Conservation (phyloP, 2,113 vertebrate species). For the Amblyornis subalaris region DNA sequence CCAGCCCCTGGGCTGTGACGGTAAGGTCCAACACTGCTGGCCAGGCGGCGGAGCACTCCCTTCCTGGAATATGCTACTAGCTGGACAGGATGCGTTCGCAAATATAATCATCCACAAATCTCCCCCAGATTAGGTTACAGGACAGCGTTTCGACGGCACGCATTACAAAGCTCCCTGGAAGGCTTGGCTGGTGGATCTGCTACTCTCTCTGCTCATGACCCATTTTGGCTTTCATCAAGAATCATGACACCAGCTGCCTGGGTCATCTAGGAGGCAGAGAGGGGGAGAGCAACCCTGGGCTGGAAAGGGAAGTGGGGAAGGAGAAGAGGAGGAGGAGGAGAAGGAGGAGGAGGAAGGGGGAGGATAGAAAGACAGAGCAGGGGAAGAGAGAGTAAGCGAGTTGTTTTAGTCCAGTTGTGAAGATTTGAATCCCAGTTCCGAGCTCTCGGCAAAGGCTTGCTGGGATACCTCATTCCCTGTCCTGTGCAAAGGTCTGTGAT, state of each 20-base stretch:
- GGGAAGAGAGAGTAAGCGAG: background rate
- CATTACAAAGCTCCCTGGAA: conserved; percentile 39
- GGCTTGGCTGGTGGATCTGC: conserved; percentile 35
- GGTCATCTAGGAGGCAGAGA: conserved; percentile 60
- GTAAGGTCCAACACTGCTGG: background rate
- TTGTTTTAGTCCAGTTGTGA: background rate
- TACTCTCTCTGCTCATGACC: conserved; percentile 31
- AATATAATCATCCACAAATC: conserved; percentile 48
- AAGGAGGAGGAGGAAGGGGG: background rate
- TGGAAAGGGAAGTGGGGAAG: background rate
- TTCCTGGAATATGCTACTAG: conserved; percentile 47
- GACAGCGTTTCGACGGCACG: background rate
- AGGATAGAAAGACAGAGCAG: conserved; percentile 3
- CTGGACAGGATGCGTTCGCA: conserved; percentile 35
- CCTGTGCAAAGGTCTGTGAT: conserved; percentile 56
- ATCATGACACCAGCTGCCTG: conserved; percentile 54
- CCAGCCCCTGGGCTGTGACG: background rate
- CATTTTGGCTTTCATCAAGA: conserved; percentile 60
- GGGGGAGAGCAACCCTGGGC: conserved; percentile 11
- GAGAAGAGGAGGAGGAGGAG: background rate
- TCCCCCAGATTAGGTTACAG: conserved; percentile 43
- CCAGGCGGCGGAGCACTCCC: background rate
- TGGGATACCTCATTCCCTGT: conserved; percentile 25
- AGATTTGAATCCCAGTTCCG: conserved; percentile 10
- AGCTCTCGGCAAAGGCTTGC: background rate